Percentiles rank a stretch among this genome's conserved stretches.
Evolutionary conservation across 2,888 invertebrate species (phyloP).

Genomic region (Tipula confusa): DNA sequence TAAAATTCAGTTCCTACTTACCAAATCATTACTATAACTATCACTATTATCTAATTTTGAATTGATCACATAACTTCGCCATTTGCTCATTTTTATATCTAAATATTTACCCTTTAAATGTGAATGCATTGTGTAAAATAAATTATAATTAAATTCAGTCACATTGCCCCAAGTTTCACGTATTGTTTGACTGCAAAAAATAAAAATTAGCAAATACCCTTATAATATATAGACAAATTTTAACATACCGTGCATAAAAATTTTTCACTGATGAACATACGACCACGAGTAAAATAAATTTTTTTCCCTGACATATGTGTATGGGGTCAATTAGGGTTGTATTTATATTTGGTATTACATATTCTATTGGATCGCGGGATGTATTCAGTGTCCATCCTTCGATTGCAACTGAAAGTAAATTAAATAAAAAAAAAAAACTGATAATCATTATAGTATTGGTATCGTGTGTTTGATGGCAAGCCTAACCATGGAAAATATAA

Average conservation of each 20-base stretch:
- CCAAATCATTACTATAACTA: conserved; percentile 8
- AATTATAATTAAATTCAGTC: conserved; percentile 46
- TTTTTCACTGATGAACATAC: conserved; percentile 71
- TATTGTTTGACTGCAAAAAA: conserved; percentile 43
- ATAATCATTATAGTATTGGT: too few species aligned
- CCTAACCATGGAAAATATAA: too few species aligned
- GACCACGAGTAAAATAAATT: conserved; percentile 63
- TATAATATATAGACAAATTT: background rate
- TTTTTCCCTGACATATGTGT: conserved; percentile 51
- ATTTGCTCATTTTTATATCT: conserved; percentile 38
- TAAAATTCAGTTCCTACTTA: background rate
- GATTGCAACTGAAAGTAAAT: conserved; percentile 48
- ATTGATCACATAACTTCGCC: conserved; percentile 38
- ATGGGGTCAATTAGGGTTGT: conserved; percentile 62
- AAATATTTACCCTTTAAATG: conserved; percentile 44
- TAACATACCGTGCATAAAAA: conserved; percentile 56
- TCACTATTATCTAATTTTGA: conserved; percentile 31
- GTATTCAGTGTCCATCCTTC: conserved; percentile 72
- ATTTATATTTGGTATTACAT: conserved; percentile 65
- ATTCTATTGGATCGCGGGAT: conserved; percentile 66
- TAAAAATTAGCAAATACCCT: background rate
- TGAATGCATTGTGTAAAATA: conserved; percentile 44
- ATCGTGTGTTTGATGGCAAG: too few species aligned
- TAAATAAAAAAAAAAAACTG: too few species aligned
- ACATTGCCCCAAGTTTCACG: conserved; percentile 50